phyloP scores from a whole-genome alignment of 2,888 invertebrate species.

The Lymantria dispar region DNA sequence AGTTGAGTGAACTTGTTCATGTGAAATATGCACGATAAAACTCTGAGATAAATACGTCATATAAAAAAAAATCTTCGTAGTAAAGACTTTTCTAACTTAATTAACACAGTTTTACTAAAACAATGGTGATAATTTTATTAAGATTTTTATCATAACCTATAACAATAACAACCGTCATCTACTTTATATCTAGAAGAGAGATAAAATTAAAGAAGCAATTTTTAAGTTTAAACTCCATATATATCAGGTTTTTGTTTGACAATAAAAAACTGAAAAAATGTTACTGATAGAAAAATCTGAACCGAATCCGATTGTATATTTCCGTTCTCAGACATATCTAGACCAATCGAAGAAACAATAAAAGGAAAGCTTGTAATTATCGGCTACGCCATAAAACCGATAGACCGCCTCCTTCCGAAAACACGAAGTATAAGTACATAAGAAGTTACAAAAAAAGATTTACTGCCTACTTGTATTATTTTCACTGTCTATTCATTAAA shows the following conservation, averaged over 20 bases:
- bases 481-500: constrained; percentile 33
- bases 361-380: constrained; percentile 47
- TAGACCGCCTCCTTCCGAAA: constrained; percentile 26
- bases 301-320: constrained; percentile 45
- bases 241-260: neutral
- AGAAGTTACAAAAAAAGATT: constrained; percentile 21
- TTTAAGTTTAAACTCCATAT: neutral
- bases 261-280: constrained; percentile 7
- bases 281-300: constrained; percentile 23
- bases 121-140: constrained; percentile 5
- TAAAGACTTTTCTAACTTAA: neutral
- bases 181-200: neutral
- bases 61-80: too few relatives aligned
- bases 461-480: constrained; percentile 15
- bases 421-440: constrained; percentile 8
- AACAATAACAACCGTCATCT: neutral
- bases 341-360: constrained; percentile 48
- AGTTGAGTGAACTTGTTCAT: neutral
- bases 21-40: neutral
- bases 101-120: neutral
- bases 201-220: neutral
- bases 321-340: constrained; percentile 50
- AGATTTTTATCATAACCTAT: constrained; percentile 15
- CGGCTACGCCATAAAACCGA: constrained; percentile 20
- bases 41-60: neutral